Base-by-base conservation (phyloP, 2,797 vertebrate genomes). In the Takifugu ocellatus region DNA sequence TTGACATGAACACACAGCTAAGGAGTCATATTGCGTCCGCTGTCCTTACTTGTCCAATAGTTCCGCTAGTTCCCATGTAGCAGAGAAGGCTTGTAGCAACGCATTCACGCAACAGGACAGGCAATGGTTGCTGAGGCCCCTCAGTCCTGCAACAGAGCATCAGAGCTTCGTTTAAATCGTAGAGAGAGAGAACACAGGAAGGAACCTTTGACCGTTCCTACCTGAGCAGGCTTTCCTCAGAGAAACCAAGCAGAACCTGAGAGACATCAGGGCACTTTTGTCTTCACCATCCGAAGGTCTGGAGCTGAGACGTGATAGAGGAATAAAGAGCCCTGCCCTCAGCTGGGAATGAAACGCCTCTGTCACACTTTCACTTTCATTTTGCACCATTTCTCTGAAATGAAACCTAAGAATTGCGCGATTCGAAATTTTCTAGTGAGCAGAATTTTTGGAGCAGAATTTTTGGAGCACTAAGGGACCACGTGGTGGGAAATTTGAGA, bases 101-200 rank as follows among this genome's bases (percentile, higher is more conserved):
- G 86, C 74, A 75, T 92, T 92, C 15, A 86, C 82, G 46, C 89
- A 92, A 68, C 90, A 92, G 53, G 86, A 88, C 53, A 91, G 72
- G 3, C 39, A n/a, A 56, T 78, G 29, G 68, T 92, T 92, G 0
- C 0, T 0, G 25, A 92, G 89, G 15, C 90, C 91, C 67, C 84
- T 81, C 54, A 90, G 76, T 39, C 16, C 79, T 85, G 75, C 12
- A 0, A 70, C 21, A 74, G 3, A 71, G 6, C 56, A 56, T 11
- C 10, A 64, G 11, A 72, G 49, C 58, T 6, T 10, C 3, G 14
- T 57, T 56, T 47, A 56, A 73, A 63, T 11, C 7, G 16, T 33
- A 1, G 5, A 8, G 5, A 21, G 16, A n/a, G 5, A 45, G n/a
- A 9, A 7, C 17, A 8, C 6, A 21, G 16, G n/a, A 9, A 17